phyloP scores from a whole-genome alignment of 1,140 invertebrate species.

The Camponotus vicinus region DNA sequence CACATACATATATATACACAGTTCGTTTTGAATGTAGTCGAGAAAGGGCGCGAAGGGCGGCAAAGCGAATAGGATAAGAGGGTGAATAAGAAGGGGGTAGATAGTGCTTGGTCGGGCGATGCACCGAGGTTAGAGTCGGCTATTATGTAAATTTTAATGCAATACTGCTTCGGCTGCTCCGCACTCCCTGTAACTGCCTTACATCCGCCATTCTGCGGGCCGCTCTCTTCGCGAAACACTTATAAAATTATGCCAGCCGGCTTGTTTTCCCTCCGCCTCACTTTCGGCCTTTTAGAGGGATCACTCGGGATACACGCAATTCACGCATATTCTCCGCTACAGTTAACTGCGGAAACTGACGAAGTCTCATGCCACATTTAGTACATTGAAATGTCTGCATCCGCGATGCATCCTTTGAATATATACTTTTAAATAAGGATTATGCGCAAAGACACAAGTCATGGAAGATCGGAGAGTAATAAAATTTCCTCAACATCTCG shows the following conservation, averaged over 20 bases:
- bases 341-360: constrained; percentile 30
- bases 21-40: constrained; percentile 39
- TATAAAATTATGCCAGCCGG: constrained; percentile 76
- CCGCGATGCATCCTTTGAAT: background rate
- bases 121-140: constrained; percentile 69
- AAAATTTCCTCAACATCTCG: background rate
- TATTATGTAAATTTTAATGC: constrained; percentile 82
- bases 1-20: background rate
- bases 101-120: constrained; percentile 51
- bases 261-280: constrained; percentile 21
- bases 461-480: background rate
- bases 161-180: constrained; percentile 77
- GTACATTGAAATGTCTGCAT: background rate
- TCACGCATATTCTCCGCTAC: background rate
- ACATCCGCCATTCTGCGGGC: constrained; percentile 73
- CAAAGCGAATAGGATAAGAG: constrained; percentile 33
- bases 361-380: background rate
- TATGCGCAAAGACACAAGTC: background rate
- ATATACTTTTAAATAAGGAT: background rate
- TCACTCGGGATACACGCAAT: constrained; percentile 34
- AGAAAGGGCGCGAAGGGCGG: constrained; percentile 44
- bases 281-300: constrained; percentile 34
- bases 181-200: constrained; percentile 76
- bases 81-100: background rate
- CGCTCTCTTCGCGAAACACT: constrained; percentile 74